Base-by-base conservation (phyloP, 2,113 vertebrate genomes). In the Buteo buteo region DNA sequence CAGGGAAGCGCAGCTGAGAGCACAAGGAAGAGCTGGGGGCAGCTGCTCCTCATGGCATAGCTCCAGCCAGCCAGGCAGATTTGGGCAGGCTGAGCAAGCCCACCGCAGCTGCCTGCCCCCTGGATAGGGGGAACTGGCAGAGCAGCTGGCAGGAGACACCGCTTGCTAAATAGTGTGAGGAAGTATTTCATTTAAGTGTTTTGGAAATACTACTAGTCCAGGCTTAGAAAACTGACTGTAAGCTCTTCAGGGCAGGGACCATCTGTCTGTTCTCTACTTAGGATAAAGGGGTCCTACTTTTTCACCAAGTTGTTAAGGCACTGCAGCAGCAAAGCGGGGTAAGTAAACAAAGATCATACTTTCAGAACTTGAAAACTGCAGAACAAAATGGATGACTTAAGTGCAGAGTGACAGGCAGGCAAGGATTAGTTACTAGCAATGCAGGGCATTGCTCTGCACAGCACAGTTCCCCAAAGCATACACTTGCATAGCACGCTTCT, bases 211-310 rank as follows among this genome's bases (percentile, higher is more conserved):
- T 4, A 7, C 32, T 34, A 19, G 38, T 17, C 74, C 42, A 67
- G 78, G 85, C 71, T 92, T 42, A n/a, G 26, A 44, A 36, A 92
- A 71, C 79, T 61, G 85, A 21, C 80, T 58, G 67, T 4, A 9
- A 70, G 80, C 64, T 91, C 91, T 86, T 42, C 86, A 78, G 95
- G 91, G 91, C 91, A 73, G 82, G 67, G 55, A 78, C 91, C 88
- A 94, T 92, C 95, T 95, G 91, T 36, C 71, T 67, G 40, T 58
- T 57, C 83, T 90, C 57, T 57, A 1, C 45, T 71, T 36, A 3
- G 16, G 3, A n/a, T 16, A 36, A 36, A 90, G 61, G 34, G 57
- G 7, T 36, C 18, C 54, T 42, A 3, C 52, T 88, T 77, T 50
- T 40, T 38, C 42, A 32, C n/a, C 1, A 32, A 50, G 14, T 17